A percentile compares a stretch with the other conserved stretches of the same genome.
These are phyloP conservation scores for fruit fly (Drosophila melanogaster) DNA, from an alignment of 1,140 invertebrate genomes.

Conservation along the genomic window DNA sequence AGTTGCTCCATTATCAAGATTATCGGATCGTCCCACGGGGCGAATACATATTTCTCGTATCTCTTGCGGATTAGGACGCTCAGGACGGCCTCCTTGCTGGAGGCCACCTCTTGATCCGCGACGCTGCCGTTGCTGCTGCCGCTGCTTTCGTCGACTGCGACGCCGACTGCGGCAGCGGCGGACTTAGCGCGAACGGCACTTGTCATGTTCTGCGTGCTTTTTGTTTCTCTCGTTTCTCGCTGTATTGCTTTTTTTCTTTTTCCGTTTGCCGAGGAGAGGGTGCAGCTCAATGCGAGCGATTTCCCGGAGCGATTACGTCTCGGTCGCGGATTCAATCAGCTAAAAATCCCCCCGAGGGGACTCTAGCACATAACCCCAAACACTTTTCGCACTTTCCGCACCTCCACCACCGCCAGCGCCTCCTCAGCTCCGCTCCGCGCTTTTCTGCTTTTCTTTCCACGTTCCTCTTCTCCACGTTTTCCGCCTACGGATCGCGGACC, in stretches of 20 bases:
- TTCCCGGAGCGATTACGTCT: constrained; percentile 38
- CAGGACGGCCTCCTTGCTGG: not conserved
- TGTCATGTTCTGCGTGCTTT: constrained; percentile 11
- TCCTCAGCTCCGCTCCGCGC: not conserved
- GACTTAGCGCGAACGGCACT: constrained; percentile 16
- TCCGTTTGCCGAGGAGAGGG: not conserved
- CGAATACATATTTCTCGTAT: not conserved
- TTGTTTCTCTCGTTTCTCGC: not conserved
- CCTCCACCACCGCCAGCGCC: not conserved
- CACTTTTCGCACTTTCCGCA: constrained; percentile 59
- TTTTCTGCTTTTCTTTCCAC: not conserved
- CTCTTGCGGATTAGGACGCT: not conserved
- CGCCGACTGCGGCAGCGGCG: constrained; percentile 7
- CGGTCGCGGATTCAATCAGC: constrained; percentile 13
- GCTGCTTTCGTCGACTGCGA: constrained; percentile 14
- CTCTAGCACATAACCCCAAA: constrained; percentile 73
- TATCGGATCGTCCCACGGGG: not conserved
- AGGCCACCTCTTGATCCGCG: not conserved
- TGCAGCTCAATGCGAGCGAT: not conserved
- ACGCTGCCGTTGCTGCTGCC: not conserved
- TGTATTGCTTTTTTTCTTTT: not conserved
- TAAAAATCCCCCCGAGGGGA: constrained; percentile 23
- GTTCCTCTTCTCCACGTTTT: constrained; percentile 26
- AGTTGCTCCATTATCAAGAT: not conserved
- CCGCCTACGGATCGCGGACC: constrained; percentile 38